phyloP scores from a whole-genome alignment of 2,888 invertebrate genomes.

The Ceramica pisi region DNA sequence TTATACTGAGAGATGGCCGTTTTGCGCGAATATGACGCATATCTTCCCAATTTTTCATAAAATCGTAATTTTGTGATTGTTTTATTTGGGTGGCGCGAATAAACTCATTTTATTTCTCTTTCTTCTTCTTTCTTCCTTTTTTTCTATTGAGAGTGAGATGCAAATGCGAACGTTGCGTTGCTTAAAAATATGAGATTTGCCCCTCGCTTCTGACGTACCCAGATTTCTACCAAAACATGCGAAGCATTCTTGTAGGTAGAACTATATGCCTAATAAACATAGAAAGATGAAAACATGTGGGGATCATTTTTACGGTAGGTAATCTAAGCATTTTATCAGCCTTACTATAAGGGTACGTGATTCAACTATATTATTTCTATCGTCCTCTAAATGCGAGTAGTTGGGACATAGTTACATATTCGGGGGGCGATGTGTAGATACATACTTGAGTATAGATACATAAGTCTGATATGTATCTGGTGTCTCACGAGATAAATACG shows the following conservation, averaged over 20 bases:
- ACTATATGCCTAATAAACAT: constrained; percentile 6
- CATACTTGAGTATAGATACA: too few species aligned
- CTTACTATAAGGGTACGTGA: constrained; percentile 61
- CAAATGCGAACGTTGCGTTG: too few species aligned
- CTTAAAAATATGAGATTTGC: too few species aligned
- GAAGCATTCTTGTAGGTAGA: neutral
- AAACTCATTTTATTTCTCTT: too few species aligned
- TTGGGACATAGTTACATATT: neutral
- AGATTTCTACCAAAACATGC: neutral
- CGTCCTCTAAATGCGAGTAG: constrained; percentile 1
- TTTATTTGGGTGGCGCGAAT: too few species aligned
- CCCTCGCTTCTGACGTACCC: too few species aligned
- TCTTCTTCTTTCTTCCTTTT: too few species aligned
- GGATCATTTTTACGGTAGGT: constrained; percentile 54
- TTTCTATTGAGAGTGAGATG: too few species aligned
- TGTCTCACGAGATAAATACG: neutral
- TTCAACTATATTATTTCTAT: constrained; percentile 46
- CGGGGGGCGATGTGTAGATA: neutral
- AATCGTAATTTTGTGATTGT: too few species aligned
- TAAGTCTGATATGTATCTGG: neutral
- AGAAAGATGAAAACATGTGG: constrained; percentile 46
- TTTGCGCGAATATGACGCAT: too few species aligned
- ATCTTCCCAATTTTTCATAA: too few species aligned
- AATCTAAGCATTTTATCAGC: constrained; percentile 66
- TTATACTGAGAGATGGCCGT: too few species aligned